These are phyloP conservation scores for Chrysogorgia sp. DNA, from an alignment of 92 coral and sea anemone genomes.

Conservation along the genomic window DNA sequence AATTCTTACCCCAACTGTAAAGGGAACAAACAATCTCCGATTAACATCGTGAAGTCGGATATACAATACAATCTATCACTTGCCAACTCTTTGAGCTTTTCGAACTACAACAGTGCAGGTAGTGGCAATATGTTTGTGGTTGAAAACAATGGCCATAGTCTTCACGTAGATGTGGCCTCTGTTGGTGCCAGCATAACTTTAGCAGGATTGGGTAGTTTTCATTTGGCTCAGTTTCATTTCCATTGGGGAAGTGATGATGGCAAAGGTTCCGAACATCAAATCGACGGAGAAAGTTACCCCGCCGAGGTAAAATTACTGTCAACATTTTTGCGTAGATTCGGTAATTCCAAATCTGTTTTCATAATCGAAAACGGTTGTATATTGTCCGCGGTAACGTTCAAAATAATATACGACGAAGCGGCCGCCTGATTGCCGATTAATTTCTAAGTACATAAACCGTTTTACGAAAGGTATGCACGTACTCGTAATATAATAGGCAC, in stretches of 20 bases:
- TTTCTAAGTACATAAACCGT: too few relatives aligned
- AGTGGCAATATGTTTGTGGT: neutral
- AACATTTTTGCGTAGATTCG: slow-evolving; percentile 8
- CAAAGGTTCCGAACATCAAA: slow-evolving; percentile 68
- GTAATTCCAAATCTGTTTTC: too few relatives aligned
- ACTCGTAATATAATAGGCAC: too few relatives aligned
- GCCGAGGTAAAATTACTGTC: slow-evolving; percentile 70
- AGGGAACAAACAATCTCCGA: slow-evolving; percentile 59
- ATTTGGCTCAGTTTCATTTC: slow-evolving; percentile 31
- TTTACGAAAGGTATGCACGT: too few relatives aligned
- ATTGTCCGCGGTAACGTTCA: too few relatives aligned
- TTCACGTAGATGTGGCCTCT: neutral
- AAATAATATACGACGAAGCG: too few relatives aligned
- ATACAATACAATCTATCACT: slow-evolving; percentile 24
- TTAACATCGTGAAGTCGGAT: slow-evolving; percentile 41
- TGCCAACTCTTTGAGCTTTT: slow-evolving; percentile 4
- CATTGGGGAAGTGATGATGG: slow-evolving; percentile 43
- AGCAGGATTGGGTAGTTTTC: neutral
- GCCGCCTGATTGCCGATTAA: too few relatives aligned
- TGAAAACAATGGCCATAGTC: slow-evolving; percentile 17
- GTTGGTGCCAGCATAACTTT: slow-evolving; percentile 7
- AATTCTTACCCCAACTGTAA: slow-evolving; percentile 15
- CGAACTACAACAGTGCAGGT: neutral
- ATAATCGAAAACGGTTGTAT: too few relatives aligned
- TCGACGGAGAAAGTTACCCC: slow-evolving; percentile 73